Evolutionary conservation across 2,888 invertebrate genomes (phyloP), one percentile per base, ranked within the genome.

Genomic region (Pseudolycoriella hygida): DNA sequence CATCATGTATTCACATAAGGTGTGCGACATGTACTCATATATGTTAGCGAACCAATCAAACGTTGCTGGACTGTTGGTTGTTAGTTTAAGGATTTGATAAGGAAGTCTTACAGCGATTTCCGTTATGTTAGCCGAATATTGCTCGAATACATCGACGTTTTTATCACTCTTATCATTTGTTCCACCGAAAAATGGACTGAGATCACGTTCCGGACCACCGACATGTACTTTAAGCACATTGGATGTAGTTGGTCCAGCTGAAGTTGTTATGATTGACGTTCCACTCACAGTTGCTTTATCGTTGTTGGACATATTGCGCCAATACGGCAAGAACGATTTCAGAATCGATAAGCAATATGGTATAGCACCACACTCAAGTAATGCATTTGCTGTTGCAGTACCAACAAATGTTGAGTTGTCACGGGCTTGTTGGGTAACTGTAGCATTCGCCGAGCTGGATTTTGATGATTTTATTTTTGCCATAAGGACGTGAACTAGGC

Each of bases 131-230:
- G 89, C 87, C 10, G 89, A 87, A 62, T 93, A 94, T 49, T 87
- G 85, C 60, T 92, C 87, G 60, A 97, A 93, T 30, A 96, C 84
- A 60, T 96, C 94, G 1, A 86, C 82, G 8, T 25, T 25, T 8
- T 25, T 25, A 25, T 25, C 25, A 25, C 8, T 25, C 8, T 25
- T 25, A 14, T 12, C 34, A 12, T 34, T 34, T 34, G 12, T 64
- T 90, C 92, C 32, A 94, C 84, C 34, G 44, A 96, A 96, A 67
- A 97, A 88, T 10, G 94, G 94, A 5, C 88, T 85, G 84, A 94
- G 90, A 60, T 97, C 94, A 0, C 92, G 92, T 40, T 87, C 76
- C 0, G 88, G 78, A 31, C 81, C 76, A 2, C 81, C 76, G 12
- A 82, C 76, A 53, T 82, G 83, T 37, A 87, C 83, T 59, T 87